Conservation (phyloP, 64 coral and sea anemone genomes). For the Montipora foliosa region DNA sequence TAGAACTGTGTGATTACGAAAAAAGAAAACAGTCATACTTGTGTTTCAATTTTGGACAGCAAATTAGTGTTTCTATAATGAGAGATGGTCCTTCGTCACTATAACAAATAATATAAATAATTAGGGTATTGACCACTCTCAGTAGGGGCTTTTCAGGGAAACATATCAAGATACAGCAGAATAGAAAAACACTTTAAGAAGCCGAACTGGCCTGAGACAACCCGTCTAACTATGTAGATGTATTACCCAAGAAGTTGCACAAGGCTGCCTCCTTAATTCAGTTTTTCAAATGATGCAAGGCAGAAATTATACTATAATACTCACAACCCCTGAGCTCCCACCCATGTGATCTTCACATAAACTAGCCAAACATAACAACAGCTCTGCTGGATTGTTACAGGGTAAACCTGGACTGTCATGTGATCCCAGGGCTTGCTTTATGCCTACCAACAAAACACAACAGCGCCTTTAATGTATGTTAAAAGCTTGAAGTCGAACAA, state of each 20-base stretch:
- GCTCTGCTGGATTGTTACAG: slow-evolving; percentile 75
- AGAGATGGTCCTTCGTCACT: background rate
- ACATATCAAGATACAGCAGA: too few species aligned
- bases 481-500: background rate
- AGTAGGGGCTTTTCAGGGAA: too few species aligned
- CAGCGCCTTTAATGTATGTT: background rate
- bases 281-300: too few species aligned
- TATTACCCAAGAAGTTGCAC: too few species aligned
- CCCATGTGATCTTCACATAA: slow-evolving; percentile 91
- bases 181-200: too few species aligned
- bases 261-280: too few species aligned
- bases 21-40: background rate
- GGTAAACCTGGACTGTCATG: slow-evolving; percentile 64
- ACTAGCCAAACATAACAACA: slow-evolving; percentile 73
- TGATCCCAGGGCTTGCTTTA: slow-evolving; percentile 77
- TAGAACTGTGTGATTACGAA: slow-evolving; percentile 77
- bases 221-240: too few species aligned
- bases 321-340: slow-evolving; percentile 93
- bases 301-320: background rate
- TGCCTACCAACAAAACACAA: slow-evolving; percentile 37
- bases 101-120: too few species aligned
- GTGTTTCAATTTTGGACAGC: background rate
- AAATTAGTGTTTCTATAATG: background rate
- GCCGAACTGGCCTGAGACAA: too few species aligned
- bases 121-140: too few species aligned